phyloP scores from a whole-genome alignment of 2,797 vertebrate species.

The Artibeus jamaicensis region DNA sequence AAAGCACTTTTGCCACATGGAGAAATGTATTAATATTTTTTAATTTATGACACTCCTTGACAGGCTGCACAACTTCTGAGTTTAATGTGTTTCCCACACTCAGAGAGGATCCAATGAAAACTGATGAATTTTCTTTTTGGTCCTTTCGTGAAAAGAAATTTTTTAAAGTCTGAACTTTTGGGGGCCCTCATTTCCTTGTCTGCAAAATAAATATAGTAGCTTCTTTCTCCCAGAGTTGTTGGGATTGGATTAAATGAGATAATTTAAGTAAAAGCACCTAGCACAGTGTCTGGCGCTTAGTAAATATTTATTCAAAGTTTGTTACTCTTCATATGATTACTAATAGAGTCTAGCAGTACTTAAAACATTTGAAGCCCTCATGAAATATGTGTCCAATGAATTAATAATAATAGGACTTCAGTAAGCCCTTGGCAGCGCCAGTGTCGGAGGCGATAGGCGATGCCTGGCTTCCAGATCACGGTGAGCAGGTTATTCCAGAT shows the following conservation, averaged over 20 bases:
- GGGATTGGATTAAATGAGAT: not conserved
- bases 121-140: slow-evolving; percentile 65
- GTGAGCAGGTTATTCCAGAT: not conserved
- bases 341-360: not conserved
- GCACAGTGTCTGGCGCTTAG: not conserved
- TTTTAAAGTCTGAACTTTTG: slow-evolving; percentile 53
- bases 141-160: slow-evolving; percentile 57
- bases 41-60: slow-evolving; percentile 74
- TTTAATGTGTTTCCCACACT: slow-evolving; percentile 64
- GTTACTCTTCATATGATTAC: not conserved
- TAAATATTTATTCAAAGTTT: not conserved
- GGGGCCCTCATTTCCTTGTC: not conserved
- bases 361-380: not conserved
- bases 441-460: not conserved
- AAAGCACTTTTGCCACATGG: slow-evolving; percentile 70
- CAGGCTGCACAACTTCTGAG: slow-evolving; percentile 66
- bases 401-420: not conserved
- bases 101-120: slow-evolving; percentile 59
- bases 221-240: not conserved
- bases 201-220: not conserved
- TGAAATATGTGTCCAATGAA: not conserved
- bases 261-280: slow-evolving; percentile 17
- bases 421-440: not conserved
- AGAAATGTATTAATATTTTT: slow-evolving; percentile 71
- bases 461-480: not conserved